A percentile compares a stretch with the other conserved stretches of the same genome.
Evolutionary conservation across 2,888 invertebrate species (phyloP).

Genomic region (Agrilus mali): DNA sequence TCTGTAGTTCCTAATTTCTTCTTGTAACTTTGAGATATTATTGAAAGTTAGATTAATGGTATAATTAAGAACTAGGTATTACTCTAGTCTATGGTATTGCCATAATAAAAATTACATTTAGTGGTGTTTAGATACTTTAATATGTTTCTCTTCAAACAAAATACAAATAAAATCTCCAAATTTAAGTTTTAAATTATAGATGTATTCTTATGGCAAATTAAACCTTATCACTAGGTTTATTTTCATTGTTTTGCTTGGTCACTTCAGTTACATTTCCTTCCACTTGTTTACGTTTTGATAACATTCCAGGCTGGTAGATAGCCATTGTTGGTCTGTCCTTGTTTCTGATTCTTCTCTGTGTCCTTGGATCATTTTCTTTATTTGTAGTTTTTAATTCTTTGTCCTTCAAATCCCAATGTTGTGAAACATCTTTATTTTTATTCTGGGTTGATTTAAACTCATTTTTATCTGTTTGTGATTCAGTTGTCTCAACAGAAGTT

Average conservation of each 20-base stretch:
- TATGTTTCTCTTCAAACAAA: no score
- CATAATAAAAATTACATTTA: no score
- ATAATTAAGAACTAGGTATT: no score
- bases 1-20: no score
- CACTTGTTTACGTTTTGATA: constrained; percentile 59
- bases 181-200: neutral
- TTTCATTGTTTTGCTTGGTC: constrained; percentile 35
- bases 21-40: no score
- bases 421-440: constrained; percentile 1
- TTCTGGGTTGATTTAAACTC: neutral
- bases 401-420: constrained; percentile 3
- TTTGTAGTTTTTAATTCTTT: constrained; percentile 17
- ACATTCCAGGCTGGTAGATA: constrained; percentile 83
- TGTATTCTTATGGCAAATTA: neutral
- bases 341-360: constrained; percentile 43
- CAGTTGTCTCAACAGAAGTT: neutral
- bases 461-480: neutral
- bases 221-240: neutral
- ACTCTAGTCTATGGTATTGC: no score
- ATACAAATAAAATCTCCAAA: no score
- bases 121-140: no score
- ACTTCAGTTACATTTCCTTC: constrained; percentile 26
- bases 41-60: no score
- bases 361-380: constrained; percentile 36
- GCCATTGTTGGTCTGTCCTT: constrained; percentile 80